Percentiles rank a stretch among this genome's conserved stretches.
phyloP scores from a whole-genome alignment of 64 coral and sea anemone species.

The Montipora capricornis region DNA sequence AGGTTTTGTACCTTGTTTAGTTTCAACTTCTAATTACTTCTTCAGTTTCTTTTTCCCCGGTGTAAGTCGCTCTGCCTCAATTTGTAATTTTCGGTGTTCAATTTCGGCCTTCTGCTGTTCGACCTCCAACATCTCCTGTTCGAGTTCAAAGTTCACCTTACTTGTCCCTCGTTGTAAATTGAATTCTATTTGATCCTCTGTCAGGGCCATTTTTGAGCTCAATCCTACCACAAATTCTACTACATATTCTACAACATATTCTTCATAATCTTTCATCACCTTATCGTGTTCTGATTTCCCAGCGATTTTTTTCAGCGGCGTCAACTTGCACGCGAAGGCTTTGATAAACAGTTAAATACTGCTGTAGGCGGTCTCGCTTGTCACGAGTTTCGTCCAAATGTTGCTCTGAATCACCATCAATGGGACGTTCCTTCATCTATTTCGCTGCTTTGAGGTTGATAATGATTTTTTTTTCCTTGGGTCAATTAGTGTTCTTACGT shows the following conservation, averaged over 20 bases:
- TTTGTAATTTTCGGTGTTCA: constrained; percentile 18
- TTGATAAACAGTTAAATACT: too few species aligned
- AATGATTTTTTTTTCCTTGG: too few species aligned
- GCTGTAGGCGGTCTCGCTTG: too few species aligned
- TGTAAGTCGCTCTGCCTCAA: constrained; percentile 3
- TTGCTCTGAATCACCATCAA: too few species aligned
- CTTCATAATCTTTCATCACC: background rate
- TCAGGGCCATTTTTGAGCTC: background rate
- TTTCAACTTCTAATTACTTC: background rate
- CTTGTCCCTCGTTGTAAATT: background rate
- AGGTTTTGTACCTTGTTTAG: background rate
- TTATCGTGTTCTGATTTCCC: background rate
- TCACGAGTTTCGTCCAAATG: too few species aligned
- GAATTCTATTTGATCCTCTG: background rate
- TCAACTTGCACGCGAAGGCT: too few species aligned
- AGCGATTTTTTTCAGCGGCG: too few species aligned
- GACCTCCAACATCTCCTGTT: background rate
- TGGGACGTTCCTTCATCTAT: too few species aligned
- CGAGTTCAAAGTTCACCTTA: background rate
- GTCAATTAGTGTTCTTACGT: too few species aligned
- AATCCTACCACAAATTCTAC: background rate
- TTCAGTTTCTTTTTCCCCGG: constrained; percentile 5
- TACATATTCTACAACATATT: background rate
- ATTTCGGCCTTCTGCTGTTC: background rate
- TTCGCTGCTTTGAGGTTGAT: too few species aligned